Percentiles rank a stretch among this genome's conserved stretches.
phyloP scores from a whole-genome alignment of 2,797 vertebrate genomes.

The Adrianichthys oophorus region DNA sequence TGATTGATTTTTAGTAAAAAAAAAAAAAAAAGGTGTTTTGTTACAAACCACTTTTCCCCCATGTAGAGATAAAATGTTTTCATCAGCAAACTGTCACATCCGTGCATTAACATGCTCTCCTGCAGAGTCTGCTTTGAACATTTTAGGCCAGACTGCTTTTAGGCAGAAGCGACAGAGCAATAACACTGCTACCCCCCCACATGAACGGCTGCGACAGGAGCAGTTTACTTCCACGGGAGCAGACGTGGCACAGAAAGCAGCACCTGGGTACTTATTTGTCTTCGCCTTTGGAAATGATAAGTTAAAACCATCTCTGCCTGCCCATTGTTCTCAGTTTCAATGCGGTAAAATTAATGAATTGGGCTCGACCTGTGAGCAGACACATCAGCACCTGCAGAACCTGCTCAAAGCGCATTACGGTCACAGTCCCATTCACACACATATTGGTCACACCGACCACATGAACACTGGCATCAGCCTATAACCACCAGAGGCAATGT shows the following conservation, averaged over 20 bases:
- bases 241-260: conserved; percentile 38
- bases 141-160: conserved; percentile 10
- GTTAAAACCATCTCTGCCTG: conserved; percentile 30
- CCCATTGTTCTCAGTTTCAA: conserved; percentile 37
- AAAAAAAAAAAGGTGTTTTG: neutral
- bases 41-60: conserved; percentile 2
- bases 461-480: too few species aligned
- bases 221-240: conserved; percentile 47
- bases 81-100: neutral
- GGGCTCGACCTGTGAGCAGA: conserved; percentile 39
- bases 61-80: neutral
- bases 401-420: conserved; percentile 11
- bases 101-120: neutral
- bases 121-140: too few species aligned
- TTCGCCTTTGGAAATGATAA: conserved; percentile 43
- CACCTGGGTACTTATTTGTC: conserved; percentile 56
- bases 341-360: conserved; percentile 46
- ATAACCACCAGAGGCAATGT: too few species aligned
- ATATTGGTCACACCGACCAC: too few species aligned
- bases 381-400: conserved; percentile 36
- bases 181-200: conserved; percentile 49
- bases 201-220: conserved; percentile 47
- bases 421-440: too few species aligned
- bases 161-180: conserved; percentile 67
- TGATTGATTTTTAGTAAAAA: too few species aligned